phyloP scores from a whole-genome alignment of 2,113 vertebrate genomes.

The Genyomyrus donnyi region DNA sequence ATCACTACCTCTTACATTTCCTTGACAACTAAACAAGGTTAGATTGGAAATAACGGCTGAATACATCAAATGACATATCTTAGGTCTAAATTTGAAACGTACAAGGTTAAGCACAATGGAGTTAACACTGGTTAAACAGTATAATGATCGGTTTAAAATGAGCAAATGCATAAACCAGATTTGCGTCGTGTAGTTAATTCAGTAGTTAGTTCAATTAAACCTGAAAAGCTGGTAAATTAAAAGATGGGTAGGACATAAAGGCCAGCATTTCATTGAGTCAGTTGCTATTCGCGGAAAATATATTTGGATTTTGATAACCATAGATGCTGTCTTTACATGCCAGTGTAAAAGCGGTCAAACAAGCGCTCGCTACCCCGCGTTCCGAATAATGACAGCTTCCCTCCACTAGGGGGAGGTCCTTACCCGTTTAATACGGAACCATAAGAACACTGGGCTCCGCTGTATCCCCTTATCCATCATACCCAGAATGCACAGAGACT shows the following conservation, averaged over 20 bases:
- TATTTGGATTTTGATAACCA: neutral
- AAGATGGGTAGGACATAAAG: neutral
- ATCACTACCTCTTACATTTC: neutral
- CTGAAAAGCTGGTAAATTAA: neutral
- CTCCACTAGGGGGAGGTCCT: slow-evolving; percentile 48
- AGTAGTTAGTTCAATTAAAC: neutral
- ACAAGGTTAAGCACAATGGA: neutral
- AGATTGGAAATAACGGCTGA: neutral
- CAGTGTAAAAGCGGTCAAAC: neutral
- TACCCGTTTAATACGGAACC: slow-evolving; percentile 28
- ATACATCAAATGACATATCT: neutral
- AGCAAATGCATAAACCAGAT: neutral
- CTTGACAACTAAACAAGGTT: neutral
- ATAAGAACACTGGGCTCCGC: neutral
- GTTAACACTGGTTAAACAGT: neutral
- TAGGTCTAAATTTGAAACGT: neutral
- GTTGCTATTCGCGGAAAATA: neutral
- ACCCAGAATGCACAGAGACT: slow-evolving; percentile 74
- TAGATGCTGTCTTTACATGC: neutral
- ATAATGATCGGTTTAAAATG: neutral
- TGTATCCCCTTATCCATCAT: slow-evolving; percentile 54
- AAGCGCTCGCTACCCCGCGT: neutral
- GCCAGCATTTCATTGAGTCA: neutral
- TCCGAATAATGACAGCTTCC: neutral
- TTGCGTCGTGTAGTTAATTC: neutral